Percentiles rank a stretch among this genome's conserved stretches.
Conservation (phyloP, 2,888 invertebrate genomes). For the Microctonus brassicae region DNA sequence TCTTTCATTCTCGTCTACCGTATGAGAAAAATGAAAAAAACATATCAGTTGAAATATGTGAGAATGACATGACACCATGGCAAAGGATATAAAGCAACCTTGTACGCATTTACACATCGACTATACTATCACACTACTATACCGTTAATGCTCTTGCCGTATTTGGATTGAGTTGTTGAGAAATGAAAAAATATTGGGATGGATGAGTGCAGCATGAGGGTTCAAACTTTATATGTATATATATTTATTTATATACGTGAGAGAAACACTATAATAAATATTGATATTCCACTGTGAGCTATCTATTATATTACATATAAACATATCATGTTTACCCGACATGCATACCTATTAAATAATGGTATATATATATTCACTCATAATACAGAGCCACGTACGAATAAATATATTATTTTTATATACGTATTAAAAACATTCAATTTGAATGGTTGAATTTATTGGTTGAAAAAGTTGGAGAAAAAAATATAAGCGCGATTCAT, state of each 20-base stretch:
- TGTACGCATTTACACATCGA: no score
- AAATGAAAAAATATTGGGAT: slow-evolving; percentile 1
- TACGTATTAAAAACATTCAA: no score
- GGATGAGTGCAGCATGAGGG: neutral
- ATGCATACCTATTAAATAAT: neutral
- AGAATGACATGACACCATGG: slow-evolving; percentile 28
- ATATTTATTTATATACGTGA: slow-evolving; percentile 15
- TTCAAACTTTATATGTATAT: no score
- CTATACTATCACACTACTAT: neutral
- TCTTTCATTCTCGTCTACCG: neutral
- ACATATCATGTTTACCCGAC: slow-evolving; percentile 15
- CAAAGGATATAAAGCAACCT: slow-evolving; percentile 27
- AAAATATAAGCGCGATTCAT: neutral
- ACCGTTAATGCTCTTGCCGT: neutral
- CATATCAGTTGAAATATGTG: slow-evolving; percentile 31
- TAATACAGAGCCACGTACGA: no score
- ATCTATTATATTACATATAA: slow-evolving; percentile 39
- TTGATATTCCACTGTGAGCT: slow-evolving; percentile 44
- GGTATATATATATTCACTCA: no score
- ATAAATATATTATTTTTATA: no score
- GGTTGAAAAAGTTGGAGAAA: neutral
- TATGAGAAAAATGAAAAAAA: slow-evolving; percentile 1
- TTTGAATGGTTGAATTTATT: no score
- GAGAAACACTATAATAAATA: slow-evolving; percentile 46
- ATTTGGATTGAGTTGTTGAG: slow-evolving; percentile 7